Conservation (phyloP, 2,888 invertebrate genomes). For the Tipula confusa region DNA sequence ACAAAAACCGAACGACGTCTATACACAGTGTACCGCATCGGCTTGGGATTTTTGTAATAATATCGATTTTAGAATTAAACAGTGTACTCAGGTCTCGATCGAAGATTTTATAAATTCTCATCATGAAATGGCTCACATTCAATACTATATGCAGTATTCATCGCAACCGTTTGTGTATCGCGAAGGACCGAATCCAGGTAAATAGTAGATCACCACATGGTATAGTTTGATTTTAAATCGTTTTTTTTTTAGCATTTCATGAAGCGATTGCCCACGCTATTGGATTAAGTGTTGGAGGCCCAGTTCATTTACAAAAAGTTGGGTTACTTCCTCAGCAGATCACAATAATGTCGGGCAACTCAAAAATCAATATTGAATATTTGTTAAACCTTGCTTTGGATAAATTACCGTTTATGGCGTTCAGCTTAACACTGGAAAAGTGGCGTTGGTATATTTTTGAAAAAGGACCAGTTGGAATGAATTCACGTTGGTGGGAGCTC, state of each 20-base stretch:
- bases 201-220: neutral
- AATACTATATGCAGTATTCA: constrained; percentile 75
- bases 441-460: constrained; percentile 79
- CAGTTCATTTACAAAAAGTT: constrained; percentile 67
- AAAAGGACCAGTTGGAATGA: constrained; percentile 68
- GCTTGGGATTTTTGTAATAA: constrained; percentile 85
- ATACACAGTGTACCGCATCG: constrained; percentile 66
- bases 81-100: constrained; percentile 74
- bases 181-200: constrained; percentile 79
- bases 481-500: constrained; percentile 71
- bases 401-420: constrained; percentile 73
- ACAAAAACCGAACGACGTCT: constrained; percentile 64
- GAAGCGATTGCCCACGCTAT: constrained; percentile 81
- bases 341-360: constrained; percentile 39
- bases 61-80: constrained; percentile 76
- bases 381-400: constrained; percentile 73
- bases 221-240: neutral
- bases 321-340: constrained; percentile 64
- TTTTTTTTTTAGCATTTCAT: constrained; percentile 76
- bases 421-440: constrained; percentile 75
- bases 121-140: constrained; percentile 79
- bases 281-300: constrained; percentile 69
- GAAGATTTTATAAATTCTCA: constrained; percentile 72
- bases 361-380: constrained; percentile 44
- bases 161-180: constrained; percentile 71